Evolutionary conservation across 2,888 invertebrate species (phyloP).

Genomic region (Auanema freiburgensis): DNA sequence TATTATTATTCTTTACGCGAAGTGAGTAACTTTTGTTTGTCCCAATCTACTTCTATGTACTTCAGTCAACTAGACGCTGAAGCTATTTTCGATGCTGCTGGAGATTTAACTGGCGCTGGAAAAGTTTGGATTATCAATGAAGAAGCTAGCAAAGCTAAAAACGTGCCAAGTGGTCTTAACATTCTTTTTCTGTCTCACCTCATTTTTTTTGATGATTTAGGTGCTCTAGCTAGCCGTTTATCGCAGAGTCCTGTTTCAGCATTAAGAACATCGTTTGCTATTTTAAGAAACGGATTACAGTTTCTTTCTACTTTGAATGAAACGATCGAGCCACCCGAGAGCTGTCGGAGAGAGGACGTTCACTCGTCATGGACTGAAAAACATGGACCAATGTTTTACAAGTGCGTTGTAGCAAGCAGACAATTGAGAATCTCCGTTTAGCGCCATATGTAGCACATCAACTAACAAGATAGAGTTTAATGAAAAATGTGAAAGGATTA

Average conservation of each 20-base stretch:
- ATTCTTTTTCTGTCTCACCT: not conserved
- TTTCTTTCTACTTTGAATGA: constrained; percentile 18
- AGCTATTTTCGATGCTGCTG: constrained; percentile 42
- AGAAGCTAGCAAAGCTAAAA: constrained; percentile 49
- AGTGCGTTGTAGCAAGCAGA: constrained; percentile 4
- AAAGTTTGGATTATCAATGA: constrained; percentile 61
- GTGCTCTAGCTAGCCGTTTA: constrained; percentile 45
- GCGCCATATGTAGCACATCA: constrained; percentile 32
- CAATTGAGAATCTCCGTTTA: constrained; percentile 9
- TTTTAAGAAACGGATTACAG: constrained; percentile 31
- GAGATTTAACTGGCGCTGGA: constrained; percentile 29
- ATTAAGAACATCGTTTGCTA: constrained; percentile 48
- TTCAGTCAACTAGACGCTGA: constrained; percentile 46
- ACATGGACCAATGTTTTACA: constrained; percentile 27
- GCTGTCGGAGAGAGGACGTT: constrained; percentile 30
- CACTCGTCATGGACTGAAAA: constrained; percentile 29
- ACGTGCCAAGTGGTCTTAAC: constrained; percentile 47
- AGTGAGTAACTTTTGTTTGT: constrained; percentile 38
- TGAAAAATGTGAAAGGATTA: constrained; percentile 33
- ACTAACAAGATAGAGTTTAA: constrained; percentile 36
- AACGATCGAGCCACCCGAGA: constrained; percentile 28
- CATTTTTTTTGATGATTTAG: constrained; percentile 12
- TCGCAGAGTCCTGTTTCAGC: constrained; percentile 44
- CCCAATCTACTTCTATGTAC: not conserved
- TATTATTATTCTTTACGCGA: constrained; percentile 56